phyloP scores from a whole-genome alignment of 2,113 vertebrate species.

The Equus przewalskii region DNA sequence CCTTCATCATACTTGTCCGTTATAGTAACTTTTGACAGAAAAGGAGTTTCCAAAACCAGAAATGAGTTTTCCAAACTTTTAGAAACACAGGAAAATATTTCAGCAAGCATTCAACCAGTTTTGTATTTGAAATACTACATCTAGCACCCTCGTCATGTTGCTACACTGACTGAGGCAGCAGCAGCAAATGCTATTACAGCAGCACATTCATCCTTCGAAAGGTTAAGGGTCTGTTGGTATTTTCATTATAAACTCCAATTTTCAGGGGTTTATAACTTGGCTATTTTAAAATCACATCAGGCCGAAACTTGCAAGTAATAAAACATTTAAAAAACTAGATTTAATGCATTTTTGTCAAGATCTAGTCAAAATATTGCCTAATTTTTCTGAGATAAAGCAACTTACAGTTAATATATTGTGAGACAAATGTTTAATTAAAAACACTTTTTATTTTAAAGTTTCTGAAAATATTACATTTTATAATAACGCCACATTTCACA shows the following conservation, averaged over 20 bases:
- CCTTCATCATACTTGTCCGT: not conserved
- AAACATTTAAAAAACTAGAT: conserved; percentile 73
- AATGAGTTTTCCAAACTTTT: conserved; percentile 64
- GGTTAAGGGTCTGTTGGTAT: conserved; percentile 75
- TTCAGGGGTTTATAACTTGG: conserved; percentile 81
- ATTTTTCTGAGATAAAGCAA: conserved; percentile 65
- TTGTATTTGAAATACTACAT: not conserved
- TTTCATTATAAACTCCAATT: conserved; percentile 83
- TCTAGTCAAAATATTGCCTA: conserved; percentile 71
- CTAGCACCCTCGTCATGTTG: not conserved
- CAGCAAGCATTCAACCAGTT: not conserved
- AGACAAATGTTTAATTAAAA: conserved; percentile 71
- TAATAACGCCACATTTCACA: conserved; percentile 36
- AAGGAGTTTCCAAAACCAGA: conserved; percentile 65
- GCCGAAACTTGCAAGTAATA: conserved; percentile 82
- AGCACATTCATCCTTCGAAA: conserved; percentile 64
- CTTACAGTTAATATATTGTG: conserved; percentile 62
- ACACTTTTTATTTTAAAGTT: conserved; percentile 58
- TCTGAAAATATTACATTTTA: conserved; percentile 59
- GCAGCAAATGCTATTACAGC: conserved; percentile 58
- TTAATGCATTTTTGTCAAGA: conserved; percentile 74
- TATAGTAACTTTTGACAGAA: conserved; percentile 56
- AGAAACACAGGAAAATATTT: conserved; percentile 54
- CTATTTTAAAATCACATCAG: conserved; percentile 83
- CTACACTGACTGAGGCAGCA: not conserved